phyloP scores from a whole-genome alignment of 1,140 invertebrate species.

The Riptortus pedestris region DNA sequence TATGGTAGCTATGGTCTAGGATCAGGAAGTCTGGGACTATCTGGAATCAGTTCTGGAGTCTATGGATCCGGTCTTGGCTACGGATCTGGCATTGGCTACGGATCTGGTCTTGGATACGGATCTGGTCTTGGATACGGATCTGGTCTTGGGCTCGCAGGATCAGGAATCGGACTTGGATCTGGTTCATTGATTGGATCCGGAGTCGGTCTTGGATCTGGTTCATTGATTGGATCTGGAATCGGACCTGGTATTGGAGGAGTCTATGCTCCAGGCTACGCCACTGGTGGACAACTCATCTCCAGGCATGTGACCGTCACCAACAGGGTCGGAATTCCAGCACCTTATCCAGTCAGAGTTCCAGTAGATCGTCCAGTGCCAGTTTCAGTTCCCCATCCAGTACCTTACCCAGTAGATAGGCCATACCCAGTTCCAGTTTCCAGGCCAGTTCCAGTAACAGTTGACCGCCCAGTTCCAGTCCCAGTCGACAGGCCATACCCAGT shows the following conservation, averaged over 20 bases:
- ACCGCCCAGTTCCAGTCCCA: neutral
- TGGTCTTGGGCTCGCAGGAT: neutral
- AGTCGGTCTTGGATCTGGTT: neutral
- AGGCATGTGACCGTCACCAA: slow-evolving; percentile 38
- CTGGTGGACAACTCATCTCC: slow-evolving; percentile 10
- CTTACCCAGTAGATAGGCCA: slow-evolving; percentile 27
- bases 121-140: neutral
- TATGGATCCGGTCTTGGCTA: neutral
- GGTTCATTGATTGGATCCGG: no score
- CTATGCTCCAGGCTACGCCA: neutral
- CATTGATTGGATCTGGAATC: neutral
- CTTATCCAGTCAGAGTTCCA: slow-evolving; percentile 28
- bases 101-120: neutral
- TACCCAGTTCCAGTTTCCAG: slow-evolving; percentile 28
- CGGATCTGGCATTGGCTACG: neutral
- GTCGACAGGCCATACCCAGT: slow-evolving; percentile 30
- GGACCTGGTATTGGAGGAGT: neutral
- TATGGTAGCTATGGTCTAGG: no score
- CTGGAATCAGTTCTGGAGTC: no score
- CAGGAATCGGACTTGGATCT: neutral
- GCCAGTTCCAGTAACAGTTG: slow-evolving; percentile 21
- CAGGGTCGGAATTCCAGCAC: slow-evolving; percentile 34
- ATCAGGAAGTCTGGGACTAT: neutral
- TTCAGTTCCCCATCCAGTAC: no score
- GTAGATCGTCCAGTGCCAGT: slow-evolving; percentile 30